Evolutionary conservation across 2,797 vertebrate genomes (phyloP), one percentile per base, ranked within the genome.

Genomic region (Notoglanidium macrostoma): DNA sequence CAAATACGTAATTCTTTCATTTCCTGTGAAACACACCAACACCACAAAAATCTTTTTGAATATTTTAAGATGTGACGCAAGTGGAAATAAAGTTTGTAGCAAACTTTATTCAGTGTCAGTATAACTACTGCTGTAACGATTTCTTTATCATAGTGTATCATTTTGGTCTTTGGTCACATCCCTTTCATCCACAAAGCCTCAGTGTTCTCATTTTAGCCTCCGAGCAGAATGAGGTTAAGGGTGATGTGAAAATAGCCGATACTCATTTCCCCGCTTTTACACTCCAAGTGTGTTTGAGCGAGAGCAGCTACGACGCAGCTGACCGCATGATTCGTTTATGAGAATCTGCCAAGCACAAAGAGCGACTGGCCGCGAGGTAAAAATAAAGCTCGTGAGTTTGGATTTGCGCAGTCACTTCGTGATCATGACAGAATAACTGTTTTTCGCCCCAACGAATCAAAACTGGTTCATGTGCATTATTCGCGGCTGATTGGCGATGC

Each of bases 371-470:
- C n/a, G 8, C 3, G 17, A 77, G 51, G n/a, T 77, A 54, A 55
- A 32, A 77, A 76, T 7, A 35, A 74, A 74, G 10, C 44, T 46
- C 1, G 40, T 26, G 44, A 26, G 23, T 76, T 51, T 7, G n/a
- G 29, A 78, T 78, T 55, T 21, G 51, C 32, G 51, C n/a, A 57
- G 15, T 78, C 74, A 55, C 26, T 32, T 78, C 9, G 35, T 57
- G 76, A 32, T 29, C 35, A 23, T 12, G 35, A 35, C 54, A n/a
- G 19, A 70, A 57, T n/a, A 54, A 54, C 9, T 32, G n/a, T 29
- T 67, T 85, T 93, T 89, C 79, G 85, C 91, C 77, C 61, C 26
- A 40, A 67, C 85, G 44, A 79, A 92, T 91, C 92, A 88, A 90
- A 90, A 90, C 89, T n/a, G 79, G 90, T 91, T 74, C 46, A 84